These are phyloP conservation scores for Labrus mixtus DNA, from an alignment of 2,113 vertebrate species.

Conservation along the genomic window DNA sequence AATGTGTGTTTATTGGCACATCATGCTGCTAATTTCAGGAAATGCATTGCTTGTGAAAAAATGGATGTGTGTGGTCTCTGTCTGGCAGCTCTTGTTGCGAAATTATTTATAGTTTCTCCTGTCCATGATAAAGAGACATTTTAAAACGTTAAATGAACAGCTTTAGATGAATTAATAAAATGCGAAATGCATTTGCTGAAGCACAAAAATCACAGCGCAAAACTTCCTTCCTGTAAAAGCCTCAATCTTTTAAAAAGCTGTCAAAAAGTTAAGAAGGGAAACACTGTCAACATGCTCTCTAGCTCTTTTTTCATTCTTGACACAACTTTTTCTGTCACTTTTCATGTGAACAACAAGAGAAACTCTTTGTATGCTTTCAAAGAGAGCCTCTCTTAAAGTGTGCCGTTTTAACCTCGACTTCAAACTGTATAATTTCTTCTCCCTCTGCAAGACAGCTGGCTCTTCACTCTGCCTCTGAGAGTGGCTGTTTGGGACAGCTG, in stretches of 20 bases:
- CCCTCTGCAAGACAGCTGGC: background rate
- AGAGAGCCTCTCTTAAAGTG: background rate
- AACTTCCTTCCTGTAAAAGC: too few species aligned
- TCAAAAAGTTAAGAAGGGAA: too few species aligned
- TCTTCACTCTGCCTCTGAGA: background rate
- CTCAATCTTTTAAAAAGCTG: too few species aligned
- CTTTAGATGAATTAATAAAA: constrained; percentile 2
- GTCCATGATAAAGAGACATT: background rate
- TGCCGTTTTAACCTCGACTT: too few species aligned
- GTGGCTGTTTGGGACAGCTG: background rate
- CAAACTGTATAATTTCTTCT: too few species aligned
- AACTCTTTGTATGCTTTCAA: background rate
- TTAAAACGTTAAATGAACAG: background rate
- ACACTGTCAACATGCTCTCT: too few species aligned
- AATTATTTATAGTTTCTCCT: constrained; percentile 5
- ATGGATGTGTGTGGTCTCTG: constrained; percentile 31
- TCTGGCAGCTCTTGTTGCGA: background rate
- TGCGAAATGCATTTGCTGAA: background rate
- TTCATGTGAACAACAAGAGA: background rate
- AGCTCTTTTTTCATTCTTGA: too few species aligned
- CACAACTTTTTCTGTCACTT: background rate
- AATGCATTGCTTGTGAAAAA: constrained; percentile 3
- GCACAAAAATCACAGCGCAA: too few species aligned
- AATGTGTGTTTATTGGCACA: constrained; percentile 5
- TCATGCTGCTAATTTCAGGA: background rate